Conservation (phyloP, 1,140 invertebrate species). For the Anastrepha obliqua region DNA sequence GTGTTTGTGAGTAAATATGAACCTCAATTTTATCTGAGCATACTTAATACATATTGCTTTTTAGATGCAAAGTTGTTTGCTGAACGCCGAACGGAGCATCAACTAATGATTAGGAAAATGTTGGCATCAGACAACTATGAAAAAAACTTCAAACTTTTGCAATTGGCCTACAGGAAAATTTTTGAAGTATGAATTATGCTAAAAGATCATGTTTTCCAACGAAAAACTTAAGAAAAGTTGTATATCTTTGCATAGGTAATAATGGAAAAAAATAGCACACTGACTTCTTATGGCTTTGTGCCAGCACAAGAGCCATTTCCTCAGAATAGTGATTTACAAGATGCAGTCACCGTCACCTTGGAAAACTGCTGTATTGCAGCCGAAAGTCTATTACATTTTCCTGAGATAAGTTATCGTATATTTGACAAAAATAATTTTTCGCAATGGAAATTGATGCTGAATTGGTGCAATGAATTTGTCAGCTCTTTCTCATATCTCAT, state of each 20-base stretch:
- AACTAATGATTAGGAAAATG: slow-evolving; percentile 46
- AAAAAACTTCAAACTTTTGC: slow-evolving; percentile 56
- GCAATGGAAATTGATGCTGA: slow-evolving; percentile 54
- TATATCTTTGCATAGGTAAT: not conserved
- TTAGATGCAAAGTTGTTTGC: slow-evolving; percentile 50
- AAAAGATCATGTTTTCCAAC: not conserved
- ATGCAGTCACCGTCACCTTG: slow-evolving; percentile 42
- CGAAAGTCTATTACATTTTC: slow-evolving; percentile 56
- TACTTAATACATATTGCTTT: not conserved
- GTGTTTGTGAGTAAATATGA: slow-evolving; percentile 9
- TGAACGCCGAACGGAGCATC: slow-evolving; percentile 51
- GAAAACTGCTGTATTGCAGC: slow-evolving; percentile 57
- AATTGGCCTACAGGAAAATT: slow-evolving; percentile 52
- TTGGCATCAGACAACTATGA: slow-evolving; percentile 43
- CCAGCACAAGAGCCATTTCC: slow-evolving; percentile 45
- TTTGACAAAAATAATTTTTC: slow-evolving; percentile 19
- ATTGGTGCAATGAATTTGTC: slow-evolving; percentile 54
- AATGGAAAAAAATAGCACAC: not conserved
- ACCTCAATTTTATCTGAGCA: not conserved
- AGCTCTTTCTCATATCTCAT: slow-evolving; percentile 39
- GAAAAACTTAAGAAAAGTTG: not conserved
- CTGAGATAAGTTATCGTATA: slow-evolving; percentile 55
- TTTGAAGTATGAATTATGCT: slow-evolving; percentile 47
- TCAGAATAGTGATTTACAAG: slow-evolving; percentile 5
- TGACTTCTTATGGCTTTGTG: not conserved